Evolutionary conservation across 1,140 invertebrate genomes (phyloP), one percentile per base, ranked within the genome.

Genomic region (Drosophila pallidifrons): DNA sequence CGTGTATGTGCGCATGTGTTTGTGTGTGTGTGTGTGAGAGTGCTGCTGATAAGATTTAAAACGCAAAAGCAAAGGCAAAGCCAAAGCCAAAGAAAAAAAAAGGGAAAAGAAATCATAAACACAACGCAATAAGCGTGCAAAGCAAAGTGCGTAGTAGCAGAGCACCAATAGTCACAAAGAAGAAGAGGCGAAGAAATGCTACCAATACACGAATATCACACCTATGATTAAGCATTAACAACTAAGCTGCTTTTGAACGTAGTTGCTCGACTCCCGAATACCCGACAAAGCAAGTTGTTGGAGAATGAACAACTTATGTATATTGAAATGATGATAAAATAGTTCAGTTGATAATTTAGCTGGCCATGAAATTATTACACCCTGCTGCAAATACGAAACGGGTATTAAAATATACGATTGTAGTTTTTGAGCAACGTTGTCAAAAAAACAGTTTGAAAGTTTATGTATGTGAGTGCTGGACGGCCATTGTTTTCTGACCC

Each of bases 61-160:
- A 87, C 82, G 76, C 82, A 87, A 87, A 87, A 86, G 58, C 49
- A 74, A 77, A 79, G 60, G 25, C 54, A 79, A 79, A 66, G 46
- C 7, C 46, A 73, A 77, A 79, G 60, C 28, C 7, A 38, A 38
- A 55, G 16, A 75, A 74, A 38, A 38, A 38, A 55, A 38, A 75
- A 70, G 61, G 45, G 64, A 74, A 74, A 74, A 69, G 70, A 77
- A 74, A 68, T 63, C 57, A 61, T 77, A 73, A 76, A 76, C 75
- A 83, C 81, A 83, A 77, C 81, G 81, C 81, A 83, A 83, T 83
- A 83, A 77, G 64, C 74, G 70, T 70, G 73, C 81, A 63, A 86
- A 81, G 51, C 75, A 86, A 86, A 86, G 78, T 86, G 82, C 82
- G 82, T 86, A 86, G 82, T 85, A 85, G 75, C 35, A 71, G 65